Evolutionary conservation across 2,113 vertebrate species (phyloP), one percentile per base, ranked within the genome.

Genomic region (Corythornis cristatus): DNA sequence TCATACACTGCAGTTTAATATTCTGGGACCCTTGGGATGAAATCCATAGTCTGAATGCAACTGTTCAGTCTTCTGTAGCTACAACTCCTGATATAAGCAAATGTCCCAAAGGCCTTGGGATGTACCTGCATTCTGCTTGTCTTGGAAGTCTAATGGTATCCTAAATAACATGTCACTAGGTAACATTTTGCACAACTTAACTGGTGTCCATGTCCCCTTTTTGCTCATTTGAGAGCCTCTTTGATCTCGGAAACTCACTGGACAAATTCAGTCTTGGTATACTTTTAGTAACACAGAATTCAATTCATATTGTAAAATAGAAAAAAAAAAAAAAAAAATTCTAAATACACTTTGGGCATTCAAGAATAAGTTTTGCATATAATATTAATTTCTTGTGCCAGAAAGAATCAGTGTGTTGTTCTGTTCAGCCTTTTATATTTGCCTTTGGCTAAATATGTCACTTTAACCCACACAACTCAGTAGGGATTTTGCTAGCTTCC

Each of bases 191-290:
- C 33, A 78, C 17, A 75, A 29, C 13, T n/a, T 22, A 74, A 35
- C 10, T 0, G 0, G 0, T 6, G 13, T 54, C 21, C 16, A 80
- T 90, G 19, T 20, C 4, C 3, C 4, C 2, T 4, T 48, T 15
- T n/a, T n/a, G 20, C 25, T 81, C 26, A 12, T 0, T 0, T 28
- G 15, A 42, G 19, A 68, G 64, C 12, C 4, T 45, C 35, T 31
- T 45, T 62, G 13, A 53, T 62, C 62, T 53, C 22, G 60, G 61
- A 82, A 91, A 75, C 11, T 82, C 21, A 15, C 11, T 28, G 37
- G 50, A 65, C 9, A 68, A 72, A 79, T 37, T 86, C 21, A 58
- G 25, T 15, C 19, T 62, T 61, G 19, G 6, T 43, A 13, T 35
- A 22, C 15, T 66, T 90, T 60, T 75, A 62, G 50, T 45, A 25